Percentiles rank a stretch among this genome's conserved stretches.
Conservation (phyloP, 1,140 invertebrate species). For the Ectropis grisescens region DNA sequence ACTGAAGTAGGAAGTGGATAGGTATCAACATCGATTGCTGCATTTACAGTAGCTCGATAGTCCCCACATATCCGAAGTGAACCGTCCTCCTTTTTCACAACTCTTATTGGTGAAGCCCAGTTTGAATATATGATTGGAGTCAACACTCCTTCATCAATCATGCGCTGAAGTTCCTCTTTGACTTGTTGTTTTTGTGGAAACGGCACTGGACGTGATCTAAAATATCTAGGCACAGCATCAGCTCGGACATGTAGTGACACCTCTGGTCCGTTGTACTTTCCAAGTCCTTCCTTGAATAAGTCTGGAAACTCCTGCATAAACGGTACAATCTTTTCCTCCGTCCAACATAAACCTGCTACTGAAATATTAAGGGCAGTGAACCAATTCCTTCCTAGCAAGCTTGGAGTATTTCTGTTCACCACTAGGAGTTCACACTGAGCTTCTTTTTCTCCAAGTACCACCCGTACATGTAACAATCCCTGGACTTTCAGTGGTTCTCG, state of each 20-base stretch:
- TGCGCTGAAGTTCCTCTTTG: conserved; percentile 9
- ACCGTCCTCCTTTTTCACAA: conserved; percentile 16
- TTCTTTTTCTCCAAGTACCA: conserved; percentile 6
- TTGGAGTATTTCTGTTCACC: conserved; percentile 9
- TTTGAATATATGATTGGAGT: conserved; percentile 15
- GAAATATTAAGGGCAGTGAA: conserved; percentile 7
- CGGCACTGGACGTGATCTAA: conserved; percentile 13
- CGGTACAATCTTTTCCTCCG: neutral
- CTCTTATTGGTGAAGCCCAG: conserved; percentile 17
- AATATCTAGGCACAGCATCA: conserved; percentile 7
- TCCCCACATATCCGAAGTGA: conserved; percentile 16
- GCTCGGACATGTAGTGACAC: conserved; percentile 10
- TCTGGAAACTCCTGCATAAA: conserved; percentile 8
- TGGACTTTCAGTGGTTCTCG: conserved; percentile 9
- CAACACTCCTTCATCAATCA: conserved; percentile 8
- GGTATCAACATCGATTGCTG: conserved; percentile 8
- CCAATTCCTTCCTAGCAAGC: conserved; percentile 13
- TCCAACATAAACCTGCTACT: conserved; percentile 9
- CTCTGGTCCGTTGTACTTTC: conserved; percentile 14
- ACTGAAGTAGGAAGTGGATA: conserved; percentile 12
- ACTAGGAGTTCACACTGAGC: conserved; percentile 13
- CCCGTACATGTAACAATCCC: conserved; percentile 8
- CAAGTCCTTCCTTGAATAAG: conserved; percentile 8
- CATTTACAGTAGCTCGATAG: conserved; percentile 16
- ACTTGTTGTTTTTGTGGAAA: conserved; percentile 13